Base-by-base conservation (phyloP, 2,888 invertebrate genomes). In the Fissipunctia ypsillon region DNA sequence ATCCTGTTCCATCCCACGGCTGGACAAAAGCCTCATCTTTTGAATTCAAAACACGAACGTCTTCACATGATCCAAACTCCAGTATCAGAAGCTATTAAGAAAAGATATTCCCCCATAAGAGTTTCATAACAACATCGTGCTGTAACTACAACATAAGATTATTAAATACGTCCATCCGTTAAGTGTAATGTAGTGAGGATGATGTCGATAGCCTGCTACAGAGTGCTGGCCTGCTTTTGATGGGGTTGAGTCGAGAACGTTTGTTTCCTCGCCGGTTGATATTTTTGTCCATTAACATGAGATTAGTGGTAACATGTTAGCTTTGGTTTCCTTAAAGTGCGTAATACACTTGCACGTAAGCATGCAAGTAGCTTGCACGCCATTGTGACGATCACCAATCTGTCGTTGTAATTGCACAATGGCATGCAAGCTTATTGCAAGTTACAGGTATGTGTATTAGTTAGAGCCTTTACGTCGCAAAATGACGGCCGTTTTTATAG, bases 181-280 rank as follows among this genome's bases (percentile, higher is more conserved):
- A 70, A 68, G 83, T 54, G 83, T 81, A 87, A 87, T 88, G 86
- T 79, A 60, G 81, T 87, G 83, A 70, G 71, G 84, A 87, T 80
- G 72, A 77, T 73, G 83, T 25, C 77, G 71, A 81, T 78, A 79
- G 57, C 59, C 57, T 16, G 67, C n/a, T n/a, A 25, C 35, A 22
- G 28, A 64, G n/a, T 64, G 68, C 56, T 41, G 75, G 72, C 69
- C 66, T 79, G 75, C 48, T 25, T 73, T 73, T 82, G 65, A 78
- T 81, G 68, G 82, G 59, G 68, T 56, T 68, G 25, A 14, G 65
- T 66, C 52, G 50, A 48, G 67, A 45, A 16, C 45, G 69, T 41
- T 61, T 57, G 43, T 65, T 61, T 59, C 35, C 41, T 54, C 14
- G 31, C 25, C 25, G 52, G 19, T 38, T 22, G 16, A 35, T 41